Evolutionary conservation across 2,113 vertebrate species (phyloP).

Genomic region (Nannobrachium achirus): DNA sequence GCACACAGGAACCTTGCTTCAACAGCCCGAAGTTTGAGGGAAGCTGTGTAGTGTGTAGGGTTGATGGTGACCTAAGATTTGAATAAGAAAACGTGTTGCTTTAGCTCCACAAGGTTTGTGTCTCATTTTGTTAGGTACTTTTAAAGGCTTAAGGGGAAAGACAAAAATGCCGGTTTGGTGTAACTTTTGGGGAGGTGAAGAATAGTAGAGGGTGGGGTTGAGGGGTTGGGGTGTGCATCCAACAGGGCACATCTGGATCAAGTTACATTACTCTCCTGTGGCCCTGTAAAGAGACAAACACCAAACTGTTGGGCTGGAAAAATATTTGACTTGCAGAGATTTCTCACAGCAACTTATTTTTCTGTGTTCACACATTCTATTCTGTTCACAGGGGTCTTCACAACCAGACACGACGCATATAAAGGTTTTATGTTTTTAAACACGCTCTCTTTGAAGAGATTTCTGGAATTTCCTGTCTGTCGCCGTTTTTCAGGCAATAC

Average conservation of each 20-base stretch:
- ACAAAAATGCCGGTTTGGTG: neutral
- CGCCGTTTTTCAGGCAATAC: neutral
- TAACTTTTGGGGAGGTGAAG: constrained; percentile 7
- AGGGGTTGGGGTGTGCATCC: neutral
- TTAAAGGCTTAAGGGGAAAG: neutral
- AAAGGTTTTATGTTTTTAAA: neutral
- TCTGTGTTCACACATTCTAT: too few relatives aligned
- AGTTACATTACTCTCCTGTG: constrained; percentile 15
- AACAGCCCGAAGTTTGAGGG: neutral
- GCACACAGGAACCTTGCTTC: neutral
- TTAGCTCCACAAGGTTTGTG: neutral
- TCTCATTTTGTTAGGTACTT: neutral
- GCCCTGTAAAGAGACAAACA: neutral
- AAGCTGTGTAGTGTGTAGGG: neutral
- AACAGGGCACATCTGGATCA: constrained; percentile 16
- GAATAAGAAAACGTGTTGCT: too few relatives aligned
- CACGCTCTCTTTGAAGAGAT: neutral
- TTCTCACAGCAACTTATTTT: neutral
- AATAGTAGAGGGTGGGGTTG: neutral
- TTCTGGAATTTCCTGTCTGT: neutral
- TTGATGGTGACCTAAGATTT: neutral
- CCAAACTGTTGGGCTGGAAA: neutral
- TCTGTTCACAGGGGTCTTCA: too few relatives aligned
- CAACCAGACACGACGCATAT: too few relatives aligned
- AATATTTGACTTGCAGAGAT: neutral